These are phyloP conservation scores for Rhincodon typus DNA, from an alignment of 2,797 vertebrate species.

Conservation along the genomic window DNA sequence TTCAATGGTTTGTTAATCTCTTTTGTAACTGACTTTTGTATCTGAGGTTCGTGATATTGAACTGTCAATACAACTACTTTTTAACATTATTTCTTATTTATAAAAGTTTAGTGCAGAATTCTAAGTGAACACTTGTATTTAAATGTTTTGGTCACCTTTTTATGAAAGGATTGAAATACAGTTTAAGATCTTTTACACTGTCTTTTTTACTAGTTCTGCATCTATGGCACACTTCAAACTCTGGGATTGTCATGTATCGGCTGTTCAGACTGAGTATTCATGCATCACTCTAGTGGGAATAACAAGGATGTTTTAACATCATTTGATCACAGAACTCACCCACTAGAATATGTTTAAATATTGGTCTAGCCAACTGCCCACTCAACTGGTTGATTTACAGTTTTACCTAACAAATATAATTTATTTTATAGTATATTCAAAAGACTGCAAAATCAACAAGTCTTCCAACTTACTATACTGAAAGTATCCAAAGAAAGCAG, in stretches of 20 bases:
- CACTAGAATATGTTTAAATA: background rate
- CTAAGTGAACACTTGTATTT: conserved; percentile 23
- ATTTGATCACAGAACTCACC: background rate
- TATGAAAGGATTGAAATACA: background rate
- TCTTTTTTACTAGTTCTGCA: background rate
- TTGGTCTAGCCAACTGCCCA: background rate
- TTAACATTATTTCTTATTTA: conserved; percentile 32
- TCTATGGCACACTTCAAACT: background rate
- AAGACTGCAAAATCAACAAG: conserved; percentile 34
- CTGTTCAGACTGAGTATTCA: background rate
- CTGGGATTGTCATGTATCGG: background rate
- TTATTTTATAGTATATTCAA: background rate
- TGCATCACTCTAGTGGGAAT: background rate
- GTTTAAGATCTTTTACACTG: background rate
- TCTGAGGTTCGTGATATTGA: background rate
- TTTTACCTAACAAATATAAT: background rate
- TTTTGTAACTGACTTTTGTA: conserved; percentile 34
- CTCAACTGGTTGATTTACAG: background rate
- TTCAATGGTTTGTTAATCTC: conserved; percentile 1
- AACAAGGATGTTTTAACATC: background rate
- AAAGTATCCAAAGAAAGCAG: background rate
- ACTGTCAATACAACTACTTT: background rate
- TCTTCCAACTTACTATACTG: conserved; percentile 22
- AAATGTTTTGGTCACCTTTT: conserved; percentile 7
- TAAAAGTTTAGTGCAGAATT: conserved; percentile 27